Evolutionary conservation across 2,113 vertebrate species (phyloP).

Genomic region (Orcinus orca): DNA sequence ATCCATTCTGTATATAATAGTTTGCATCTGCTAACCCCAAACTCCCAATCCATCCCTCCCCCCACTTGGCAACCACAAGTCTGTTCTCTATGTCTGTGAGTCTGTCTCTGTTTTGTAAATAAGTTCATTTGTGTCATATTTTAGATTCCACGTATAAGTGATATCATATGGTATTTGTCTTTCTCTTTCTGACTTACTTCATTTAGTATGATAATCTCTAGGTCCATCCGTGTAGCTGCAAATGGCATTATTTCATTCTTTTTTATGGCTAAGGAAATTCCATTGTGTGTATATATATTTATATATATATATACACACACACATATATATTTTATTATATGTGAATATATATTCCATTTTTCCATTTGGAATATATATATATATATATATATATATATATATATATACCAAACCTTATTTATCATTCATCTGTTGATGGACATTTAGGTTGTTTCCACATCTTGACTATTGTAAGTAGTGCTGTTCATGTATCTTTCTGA

Average conservation of each 20-base stretch:
- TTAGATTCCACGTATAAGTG: too few species aligned
- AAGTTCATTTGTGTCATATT: neutral
- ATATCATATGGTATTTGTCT: neutral
- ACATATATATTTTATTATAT: too few species aligned
- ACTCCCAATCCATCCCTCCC: neutral
- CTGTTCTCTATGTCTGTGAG: neutral
- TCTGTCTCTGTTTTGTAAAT: neutral
- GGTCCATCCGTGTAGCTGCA: neutral
- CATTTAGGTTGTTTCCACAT: neutral
- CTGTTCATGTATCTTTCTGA: neutral
- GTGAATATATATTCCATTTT: too few species aligned
- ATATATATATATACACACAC: neutral
- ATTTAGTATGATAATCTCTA: neutral
- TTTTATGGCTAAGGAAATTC: neutral
- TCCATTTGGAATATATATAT: too few species aligned
- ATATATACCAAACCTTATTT: neutral
- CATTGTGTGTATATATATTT: neutral
- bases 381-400: too few species aligned
- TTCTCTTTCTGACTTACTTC: neutral
- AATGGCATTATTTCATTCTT: neutral
- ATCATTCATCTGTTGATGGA: neutral
- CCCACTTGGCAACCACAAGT: accelerated
- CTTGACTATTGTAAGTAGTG: neutral
- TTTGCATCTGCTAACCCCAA: neutral
- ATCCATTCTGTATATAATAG: neutral